These are phyloP conservation scores for Hydropsyche betteni DNA, from an alignment of 2,888 invertebrate genomes.

Conservation along the genomic window DNA sequence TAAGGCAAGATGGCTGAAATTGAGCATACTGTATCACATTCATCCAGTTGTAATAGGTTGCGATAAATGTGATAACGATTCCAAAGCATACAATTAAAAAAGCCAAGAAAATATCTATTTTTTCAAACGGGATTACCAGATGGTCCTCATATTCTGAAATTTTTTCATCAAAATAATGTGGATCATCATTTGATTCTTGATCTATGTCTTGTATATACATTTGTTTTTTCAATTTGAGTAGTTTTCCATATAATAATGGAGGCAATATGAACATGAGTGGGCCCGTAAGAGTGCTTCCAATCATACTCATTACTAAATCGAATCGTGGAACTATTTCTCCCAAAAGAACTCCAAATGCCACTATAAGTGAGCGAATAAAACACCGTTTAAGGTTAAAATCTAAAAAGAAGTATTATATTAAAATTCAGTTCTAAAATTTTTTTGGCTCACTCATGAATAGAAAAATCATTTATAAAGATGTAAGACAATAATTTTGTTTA, in stretches of 20 bases:
- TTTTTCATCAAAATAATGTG: neutral
- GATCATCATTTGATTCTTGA: neutral
- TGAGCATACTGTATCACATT: conserved; percentile 71
- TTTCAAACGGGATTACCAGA: conserved; percentile 50
- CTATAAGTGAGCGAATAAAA: conserved; percentile 73
- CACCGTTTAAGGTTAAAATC: conserved; percentile 81
- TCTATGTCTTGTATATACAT: conserved; percentile 27
- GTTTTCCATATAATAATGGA: conserved; percentile 80
- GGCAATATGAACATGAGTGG: conserved; percentile 87
- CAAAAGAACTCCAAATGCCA: conserved; percentile 76
- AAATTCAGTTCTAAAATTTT: neutral
- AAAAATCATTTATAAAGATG: too few species aligned
- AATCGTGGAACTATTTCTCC: conserved; percentile 87
- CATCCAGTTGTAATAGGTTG: conserved; percentile 76
- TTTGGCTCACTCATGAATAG: neutral
- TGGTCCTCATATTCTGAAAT: neutral
- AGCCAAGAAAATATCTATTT: conserved; percentile 66
- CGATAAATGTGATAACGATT: conserved; percentile 69
- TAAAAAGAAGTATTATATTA: conserved; percentile 58
- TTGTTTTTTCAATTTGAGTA: conserved; percentile 63
- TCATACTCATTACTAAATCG: conserved; percentile 84
- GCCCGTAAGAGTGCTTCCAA: conserved; percentile 85
- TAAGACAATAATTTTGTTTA: too few species aligned
- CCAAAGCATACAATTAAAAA: conserved; percentile 71
- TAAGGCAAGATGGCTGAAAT: conserved; percentile 78